These are phyloP conservation scores for Physella acuta DNA, from an alignment of 1,140 invertebrate species.

Conservation along the genomic window DNA sequence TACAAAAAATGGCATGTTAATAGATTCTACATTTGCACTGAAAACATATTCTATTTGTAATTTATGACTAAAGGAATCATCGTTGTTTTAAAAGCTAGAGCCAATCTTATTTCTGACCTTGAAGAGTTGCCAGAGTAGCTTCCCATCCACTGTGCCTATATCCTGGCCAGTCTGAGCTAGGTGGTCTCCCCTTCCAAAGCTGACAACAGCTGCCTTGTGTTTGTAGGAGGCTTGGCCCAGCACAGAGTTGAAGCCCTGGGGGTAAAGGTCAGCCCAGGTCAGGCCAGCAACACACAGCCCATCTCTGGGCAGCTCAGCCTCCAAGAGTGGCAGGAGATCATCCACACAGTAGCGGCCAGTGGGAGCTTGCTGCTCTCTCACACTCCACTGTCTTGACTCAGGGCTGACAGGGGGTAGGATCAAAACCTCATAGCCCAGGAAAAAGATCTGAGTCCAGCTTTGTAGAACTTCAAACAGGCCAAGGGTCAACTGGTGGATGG, in stretches of 20 bases:
- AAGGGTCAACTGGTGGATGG: constrained; percentile 18
- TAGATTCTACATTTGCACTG: no score
- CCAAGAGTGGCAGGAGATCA: constrained; percentile 40
- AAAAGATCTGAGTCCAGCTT: constrained; percentile 42
- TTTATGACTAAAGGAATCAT: no score
- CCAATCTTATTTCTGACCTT: no score
- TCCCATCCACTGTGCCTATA: constrained; percentile 35
- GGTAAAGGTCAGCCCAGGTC: constrained; percentile 49
- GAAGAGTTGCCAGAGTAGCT: constrained; percentile 47
- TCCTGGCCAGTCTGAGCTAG: constrained; percentile 32
- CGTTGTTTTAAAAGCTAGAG: no score
- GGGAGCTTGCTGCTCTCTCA: constrained; percentile 39
- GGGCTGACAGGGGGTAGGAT: constrained; percentile 30
- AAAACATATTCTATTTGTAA: no score
- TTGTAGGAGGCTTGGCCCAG: constrained; percentile 42
- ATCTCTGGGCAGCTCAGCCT: constrained; percentile 38
- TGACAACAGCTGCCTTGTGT: constrained; percentile 39
- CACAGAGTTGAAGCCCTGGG: constrained; percentile 50
- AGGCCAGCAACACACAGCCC: constrained; percentile 45
- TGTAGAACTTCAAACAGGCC: constrained; percentile 38
- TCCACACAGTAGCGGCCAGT: constrained; percentile 39
- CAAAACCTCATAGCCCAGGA: constrained; percentile 36
- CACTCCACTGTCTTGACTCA: constrained; percentile 31
- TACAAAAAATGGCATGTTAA: no score
- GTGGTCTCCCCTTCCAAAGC: constrained; percentile 50